phyloP scores from a whole-genome alignment of 35 echinoderm and acorn worm species.

The Heliocidaris tuberculata region DNA sequence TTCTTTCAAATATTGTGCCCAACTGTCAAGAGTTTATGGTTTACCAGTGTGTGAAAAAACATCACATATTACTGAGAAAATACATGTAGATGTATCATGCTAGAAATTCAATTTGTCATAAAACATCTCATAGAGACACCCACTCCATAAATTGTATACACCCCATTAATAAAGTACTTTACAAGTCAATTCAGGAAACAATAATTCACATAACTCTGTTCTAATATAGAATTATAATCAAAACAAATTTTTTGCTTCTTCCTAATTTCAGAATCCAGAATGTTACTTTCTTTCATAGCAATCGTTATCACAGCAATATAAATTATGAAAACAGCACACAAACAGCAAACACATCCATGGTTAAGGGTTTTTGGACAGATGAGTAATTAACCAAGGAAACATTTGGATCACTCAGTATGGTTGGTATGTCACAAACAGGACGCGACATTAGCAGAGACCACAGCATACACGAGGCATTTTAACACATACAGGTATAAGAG shows the following conservation, averaged over 20 bases:
- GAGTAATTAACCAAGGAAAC: conserved; percentile 17
- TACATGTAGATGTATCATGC: background rate
- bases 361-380: background rate
- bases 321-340: background rate
- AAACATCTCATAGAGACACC: background rate
- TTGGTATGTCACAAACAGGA: background rate
- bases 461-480: background rate
- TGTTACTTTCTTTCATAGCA: background rate
- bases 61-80: background rate
- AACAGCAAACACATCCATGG: background rate
- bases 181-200: background rate
- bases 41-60: background rate
- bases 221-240: background rate
- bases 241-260: background rate
- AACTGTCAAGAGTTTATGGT: background rate
- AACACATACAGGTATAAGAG: background rate
- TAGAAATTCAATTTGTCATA: background rate
- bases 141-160: background rate
- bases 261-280: background rate
- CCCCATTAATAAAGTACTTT: background rate
- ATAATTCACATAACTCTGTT: background rate
- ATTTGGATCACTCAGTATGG: background rate
- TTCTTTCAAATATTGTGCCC: background rate
- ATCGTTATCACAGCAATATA: background rate
- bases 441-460: conserved; percentile 7